Evolutionary conservation across 2,888 invertebrate species (phyloP), one percentile per base, ranked within the genome.

Genomic region (Zaprionus lineosus): DNA sequence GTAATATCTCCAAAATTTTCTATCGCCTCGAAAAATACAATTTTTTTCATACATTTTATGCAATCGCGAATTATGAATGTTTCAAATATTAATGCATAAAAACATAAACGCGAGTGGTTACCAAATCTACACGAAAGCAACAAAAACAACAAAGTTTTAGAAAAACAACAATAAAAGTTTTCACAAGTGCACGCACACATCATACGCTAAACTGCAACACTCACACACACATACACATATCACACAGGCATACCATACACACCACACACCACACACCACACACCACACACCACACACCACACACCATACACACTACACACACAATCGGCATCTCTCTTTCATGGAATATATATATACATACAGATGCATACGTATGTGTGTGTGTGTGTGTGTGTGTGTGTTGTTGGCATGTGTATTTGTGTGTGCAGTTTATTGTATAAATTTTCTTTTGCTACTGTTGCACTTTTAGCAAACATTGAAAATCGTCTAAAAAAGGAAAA

Each of bases 101-200:
- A 51, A 21, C 31, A 34, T 4, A 48, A 34, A 4, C 40, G 44
- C 28, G 36, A 11, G 36, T 69, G 57, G 6, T 34, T 7, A 2
- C 2, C 5, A 34, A 53, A 9, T 46, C n/a, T 3, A 26, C 6
- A 12, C 6, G 19, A 5, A 24, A 31, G 3, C 3, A 31, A 11
- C 9, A 19, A 46, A 34, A 7, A 40, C 14, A 28, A 29, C 21
- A 31, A 3, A 43, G 18, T n/a, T n/a, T n/a, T n/a, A 14, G 29
- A 37, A 52, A 47, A 39, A 26, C 15, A 52, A 43, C 5, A 31
- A 33, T 48, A 44, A 19, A 58, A 55, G 62, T 73, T 67, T 82
- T 63, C 63, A 81, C 81, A 79, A 64, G 53, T 59, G 61, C 69
- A 75, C 62, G 46, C 53, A 59, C 53, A 69, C 66, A 63, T n/a